phyloP scores from a whole-genome alignment of 2,113 vertebrate species.

The Cottus gobio region DNA sequence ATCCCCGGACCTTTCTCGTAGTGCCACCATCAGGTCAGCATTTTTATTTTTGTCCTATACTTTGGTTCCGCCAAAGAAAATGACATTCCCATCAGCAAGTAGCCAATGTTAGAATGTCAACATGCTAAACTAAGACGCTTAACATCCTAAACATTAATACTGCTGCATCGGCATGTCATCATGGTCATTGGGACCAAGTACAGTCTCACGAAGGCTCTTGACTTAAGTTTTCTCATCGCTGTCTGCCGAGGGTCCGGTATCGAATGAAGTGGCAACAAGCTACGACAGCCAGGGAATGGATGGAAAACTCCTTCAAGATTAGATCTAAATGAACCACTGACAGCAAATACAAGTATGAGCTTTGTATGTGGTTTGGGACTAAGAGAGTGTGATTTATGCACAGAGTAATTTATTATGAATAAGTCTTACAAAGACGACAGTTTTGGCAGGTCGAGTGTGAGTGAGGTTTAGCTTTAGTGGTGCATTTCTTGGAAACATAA shows the following conservation, averaged over 20 bases:
- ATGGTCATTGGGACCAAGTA: neutral
- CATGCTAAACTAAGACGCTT: neutral
- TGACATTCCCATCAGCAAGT: neutral
- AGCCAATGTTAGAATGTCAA: neutral
- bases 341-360: slow-evolving; percentile 48
- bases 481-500: slow-evolving; percentile 57
- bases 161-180: neutral
- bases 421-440: slow-evolving; percentile 45
- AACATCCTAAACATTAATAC: neutral
- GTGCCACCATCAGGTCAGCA: neutral
- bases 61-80: neutral
- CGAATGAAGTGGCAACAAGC: slow-evolving; percentile 34
- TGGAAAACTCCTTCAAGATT: slow-evolving; percentile 54
- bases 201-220: slow-evolving; percentile 1
- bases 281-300: slow-evolving; percentile 34
- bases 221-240: slow-evolving; percentile 39
- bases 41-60: no score
- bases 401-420: slow-evolving; percentile 60
- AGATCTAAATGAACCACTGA: slow-evolving; percentile 59
- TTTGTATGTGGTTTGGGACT: slow-evolving; percentile 47
- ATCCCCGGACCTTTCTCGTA: neutral
- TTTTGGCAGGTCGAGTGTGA: slow-evolving; percentile 52
- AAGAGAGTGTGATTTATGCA: slow-evolving; percentile 55
- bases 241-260: slow-evolving; percentile 6
- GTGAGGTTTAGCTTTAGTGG: slow-evolving; percentile 55